Base-by-base conservation (phyloP, 2,888 invertebrate genomes). In the Eupithecia subumbrata region DNA sequence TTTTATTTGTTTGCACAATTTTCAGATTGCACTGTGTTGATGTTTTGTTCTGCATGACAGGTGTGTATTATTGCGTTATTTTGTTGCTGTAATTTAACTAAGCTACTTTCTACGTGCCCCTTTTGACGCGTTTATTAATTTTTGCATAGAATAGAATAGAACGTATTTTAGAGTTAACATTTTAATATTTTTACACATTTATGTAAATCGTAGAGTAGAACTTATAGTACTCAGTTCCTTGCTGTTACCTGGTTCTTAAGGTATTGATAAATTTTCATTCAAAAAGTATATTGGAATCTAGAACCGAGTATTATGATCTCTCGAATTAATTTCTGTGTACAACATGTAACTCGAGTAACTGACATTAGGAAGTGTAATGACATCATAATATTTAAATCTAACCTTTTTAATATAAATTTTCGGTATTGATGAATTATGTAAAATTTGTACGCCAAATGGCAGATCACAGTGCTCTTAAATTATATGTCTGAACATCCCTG, bases 51-150 rank as follows among this genome's bases (percentile, higher is more conserved):
- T 71, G 79, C 82, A 76, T 82, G 76, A 71, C 74, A 83, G 83
- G 83, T 86, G 84, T 83, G 84, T 84, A 85, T 81, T 80, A 80
- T 79, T 60, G 5, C 9, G n/a, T 60, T 60, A 60, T 25, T 56
- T 11, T 22, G n/a, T 52, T 56, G 56, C 56, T 56, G 11, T 56
- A 9, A 22, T 60, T 14, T 60, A 60, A 22, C n/a, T 60, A 60
- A 60, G 22, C 22, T 60, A 56, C 8, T 18, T 8, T 9, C 9
- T 52, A n/a, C n/a, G 52, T 22, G 9, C 18, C 22, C 52, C 11
- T 56, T 22, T 1, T 56, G 52, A 22, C 22, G 22, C 11, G n/a
- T 11, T 48, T 0, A n/a, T 48, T 48, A 7, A 18, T 48, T 48
- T 48, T n/a, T 22, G 11, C 52, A 52, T n/a, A n/a, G 9, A n/a